phyloP scores from a whole-genome alignment of 2,797 vertebrate genomes.

The Pseudomugil tenellus region DNA sequence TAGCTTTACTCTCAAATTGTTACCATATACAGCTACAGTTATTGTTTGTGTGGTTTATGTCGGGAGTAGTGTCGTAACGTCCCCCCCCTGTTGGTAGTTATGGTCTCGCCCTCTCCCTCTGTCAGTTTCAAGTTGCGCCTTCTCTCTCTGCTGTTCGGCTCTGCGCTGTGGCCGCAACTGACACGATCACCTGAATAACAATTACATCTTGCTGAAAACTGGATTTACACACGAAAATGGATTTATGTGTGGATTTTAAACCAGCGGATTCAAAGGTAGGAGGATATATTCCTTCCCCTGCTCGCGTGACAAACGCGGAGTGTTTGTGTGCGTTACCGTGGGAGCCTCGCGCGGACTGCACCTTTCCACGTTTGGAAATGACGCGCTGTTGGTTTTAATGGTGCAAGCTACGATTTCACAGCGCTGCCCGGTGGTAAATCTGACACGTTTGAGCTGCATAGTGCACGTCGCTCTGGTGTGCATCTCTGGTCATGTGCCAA shows the following conservation, averaged over 20 bases:
- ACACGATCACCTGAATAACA: not conserved
- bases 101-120: slow-evolving; percentile 67
- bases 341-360: slow-evolving; percentile 41
- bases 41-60: not conserved
- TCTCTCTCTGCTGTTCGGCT: slow-evolving; percentile 45
- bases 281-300: not conserved
- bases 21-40: accelerated
- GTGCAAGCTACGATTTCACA: slow-evolving; percentile 27
- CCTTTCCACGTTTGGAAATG: slow-evolving; percentile 65
- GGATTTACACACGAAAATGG: slow-evolving; percentile 42
- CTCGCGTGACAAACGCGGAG: slow-evolving; percentile 22
- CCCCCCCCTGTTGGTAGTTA: slow-evolving; percentile 27
- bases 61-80: not conserved
- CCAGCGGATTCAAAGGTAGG: slow-evolving; percentile 57
- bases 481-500: slow-evolving; percentile 21
- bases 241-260: slow-evolving; percentile 42
- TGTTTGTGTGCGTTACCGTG: slow-evolving; percentile 45
- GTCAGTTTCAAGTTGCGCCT: slow-evolving; percentile 83
- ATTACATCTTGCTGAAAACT: not conserved
- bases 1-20: accelerated
- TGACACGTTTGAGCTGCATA: not conserved
- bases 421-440: slow-evolving; percentile 18
- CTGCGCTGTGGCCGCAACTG: slow-evolving; percentile 9
- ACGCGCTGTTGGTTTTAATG: slow-evolving; percentile 47
- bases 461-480: slow-evolving; percentile 19